Conservation (phyloP, 2,888 invertebrate species). For the Xestoiulus laeticollis region DNA sequence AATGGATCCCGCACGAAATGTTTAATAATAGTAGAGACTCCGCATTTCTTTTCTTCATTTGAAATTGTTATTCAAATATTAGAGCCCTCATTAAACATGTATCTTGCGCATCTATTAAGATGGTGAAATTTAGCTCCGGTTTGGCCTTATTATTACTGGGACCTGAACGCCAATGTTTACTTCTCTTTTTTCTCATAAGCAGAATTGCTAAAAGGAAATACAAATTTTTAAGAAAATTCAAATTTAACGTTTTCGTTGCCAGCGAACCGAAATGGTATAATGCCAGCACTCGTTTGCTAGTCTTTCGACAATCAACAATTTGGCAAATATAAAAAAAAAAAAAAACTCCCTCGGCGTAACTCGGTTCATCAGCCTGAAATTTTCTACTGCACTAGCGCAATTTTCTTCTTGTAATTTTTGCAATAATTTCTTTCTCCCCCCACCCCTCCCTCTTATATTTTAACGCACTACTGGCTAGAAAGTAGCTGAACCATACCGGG, state of each 20-base stretch:
- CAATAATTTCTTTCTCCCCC: neutral
- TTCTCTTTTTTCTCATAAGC: neutral
- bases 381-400: neutral
- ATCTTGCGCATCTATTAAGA: constrained; percentile 41
- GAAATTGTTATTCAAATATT: constrained; percentile 38
- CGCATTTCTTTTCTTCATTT: constrained; percentile 13
- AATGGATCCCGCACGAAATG: neutral
- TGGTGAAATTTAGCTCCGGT: constrained; percentile 1
- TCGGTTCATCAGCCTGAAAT: constrained; percentile 30
- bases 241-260: constrained; percentile 33
- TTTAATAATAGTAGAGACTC: neutral
- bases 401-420: constrained; percentile 20
- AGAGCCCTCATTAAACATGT: constrained; percentile 33
- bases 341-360: constrained; percentile 24
- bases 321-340: no score
- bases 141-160: constrained; percentile 21
- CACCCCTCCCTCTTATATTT: neutral
- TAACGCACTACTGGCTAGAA: neutral
- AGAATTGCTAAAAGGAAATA: neutral
- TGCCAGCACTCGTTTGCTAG: neutral
- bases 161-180: constrained; percentile 14
- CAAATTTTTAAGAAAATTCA: constrained; percentile 36
- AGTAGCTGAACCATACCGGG: neutral
- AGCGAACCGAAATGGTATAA: constrained; percentile 36
- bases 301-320: constrained; percentile 27